These are phyloP conservation scores for Ascaphus truei DNA, from an alignment of 2,113 vertebrate species.

Conservation along the genomic window DNA sequence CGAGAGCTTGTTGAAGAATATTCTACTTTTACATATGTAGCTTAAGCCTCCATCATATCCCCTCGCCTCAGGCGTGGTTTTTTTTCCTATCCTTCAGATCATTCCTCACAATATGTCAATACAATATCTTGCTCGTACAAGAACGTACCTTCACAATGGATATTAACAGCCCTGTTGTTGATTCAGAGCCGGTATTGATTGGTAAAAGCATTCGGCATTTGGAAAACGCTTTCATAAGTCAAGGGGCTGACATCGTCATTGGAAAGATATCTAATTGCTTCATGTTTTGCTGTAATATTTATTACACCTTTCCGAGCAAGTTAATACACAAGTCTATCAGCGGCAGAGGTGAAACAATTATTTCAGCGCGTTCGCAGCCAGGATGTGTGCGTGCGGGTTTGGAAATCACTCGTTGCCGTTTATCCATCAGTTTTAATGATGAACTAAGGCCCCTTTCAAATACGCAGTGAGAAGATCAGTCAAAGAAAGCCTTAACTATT, in stretches of 20 bases:
- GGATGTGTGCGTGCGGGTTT: background rate
- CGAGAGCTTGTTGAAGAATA: too few relatives aligned
- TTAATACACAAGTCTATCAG: slow-evolving; percentile 1
- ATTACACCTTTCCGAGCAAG: background rate
- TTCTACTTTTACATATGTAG: too few relatives aligned
- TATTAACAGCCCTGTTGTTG: background rate
- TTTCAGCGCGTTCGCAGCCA: background rate
- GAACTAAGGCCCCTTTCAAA: background rate
- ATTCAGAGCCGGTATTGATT: slow-evolving; percentile 11
- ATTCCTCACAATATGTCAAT: background rate
- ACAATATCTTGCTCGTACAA: background rate
- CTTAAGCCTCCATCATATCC: too few relatives aligned
- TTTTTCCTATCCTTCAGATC: background rate
- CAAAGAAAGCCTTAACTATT: too few relatives aligned
- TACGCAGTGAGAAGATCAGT: background rate
- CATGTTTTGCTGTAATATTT: slow-evolving; percentile 5
- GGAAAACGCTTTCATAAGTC: background rate
- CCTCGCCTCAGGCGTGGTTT: background rate
- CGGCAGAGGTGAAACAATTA: background rate
- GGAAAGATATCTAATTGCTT: slow-evolving; percentile 5
- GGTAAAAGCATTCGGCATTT: background rate
- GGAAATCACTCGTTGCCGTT: background rate
- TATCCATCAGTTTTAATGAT: background rate
- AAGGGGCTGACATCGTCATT: background rate
- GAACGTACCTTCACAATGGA: background rate